Evolutionary conservation across 1,140 invertebrate species (phyloP).

Genomic region (Plodia interpunctella): DNA sequence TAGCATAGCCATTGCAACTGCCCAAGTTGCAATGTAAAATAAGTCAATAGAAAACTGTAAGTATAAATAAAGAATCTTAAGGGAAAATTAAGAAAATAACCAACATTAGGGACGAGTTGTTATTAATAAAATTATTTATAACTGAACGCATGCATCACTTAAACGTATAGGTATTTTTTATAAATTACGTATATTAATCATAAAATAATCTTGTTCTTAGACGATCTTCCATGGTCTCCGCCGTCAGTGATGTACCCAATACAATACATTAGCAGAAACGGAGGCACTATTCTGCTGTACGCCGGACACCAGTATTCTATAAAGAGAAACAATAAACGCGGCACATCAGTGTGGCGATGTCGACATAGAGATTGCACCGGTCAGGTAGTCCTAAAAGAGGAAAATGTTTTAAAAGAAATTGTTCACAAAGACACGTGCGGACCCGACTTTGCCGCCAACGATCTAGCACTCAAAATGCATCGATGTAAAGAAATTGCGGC

Average conservation of each 20-base stretch:
- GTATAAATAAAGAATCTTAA: no score
- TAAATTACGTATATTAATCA: no score
- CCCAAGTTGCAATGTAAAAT: no score
- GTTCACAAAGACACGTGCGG: background rate
- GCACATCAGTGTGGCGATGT: background rate
- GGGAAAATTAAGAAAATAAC: no score
- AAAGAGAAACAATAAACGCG: background rate
- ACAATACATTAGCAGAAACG: background rate
- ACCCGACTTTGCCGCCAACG: background rate
- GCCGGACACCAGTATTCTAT: background rate
- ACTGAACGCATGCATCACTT: no score
- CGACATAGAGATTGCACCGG: background rate
- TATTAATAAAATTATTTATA: no score
- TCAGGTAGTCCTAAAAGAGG: background rate
- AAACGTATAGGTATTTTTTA: no score
- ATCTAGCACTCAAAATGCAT: background rate
- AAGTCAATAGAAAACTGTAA: no score
- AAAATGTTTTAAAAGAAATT: slow-evolving; percentile 1
- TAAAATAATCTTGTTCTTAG: slow-evolving; percentile 1
- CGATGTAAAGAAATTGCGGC: background rate
- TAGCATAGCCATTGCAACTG: no score
- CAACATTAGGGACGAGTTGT: no score
- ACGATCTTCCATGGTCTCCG: slow-evolving; percentile 4
- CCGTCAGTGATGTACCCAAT: background rate
- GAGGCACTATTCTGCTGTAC: background rate